These are phyloP conservation scores for Anableps anableps DNA, from an alignment of 2,797 vertebrate genomes.

Conservation along the genomic window DNA sequence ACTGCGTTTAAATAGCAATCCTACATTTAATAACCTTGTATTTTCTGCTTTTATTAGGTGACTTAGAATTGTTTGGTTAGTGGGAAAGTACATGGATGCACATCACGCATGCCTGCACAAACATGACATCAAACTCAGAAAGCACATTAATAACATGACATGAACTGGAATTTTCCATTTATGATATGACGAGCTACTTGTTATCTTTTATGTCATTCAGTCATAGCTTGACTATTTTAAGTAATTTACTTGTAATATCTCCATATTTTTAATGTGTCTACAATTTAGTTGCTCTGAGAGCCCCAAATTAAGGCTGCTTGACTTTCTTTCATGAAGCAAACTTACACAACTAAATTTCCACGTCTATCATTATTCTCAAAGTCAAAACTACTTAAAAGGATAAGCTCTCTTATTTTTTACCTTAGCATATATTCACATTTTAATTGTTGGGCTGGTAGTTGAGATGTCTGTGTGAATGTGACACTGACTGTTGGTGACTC, in stretches of 20 bases:
- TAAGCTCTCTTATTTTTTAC: conserved; percentile 3
- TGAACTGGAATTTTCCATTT: neutral
- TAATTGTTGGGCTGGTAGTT: conserved; percentile 44
- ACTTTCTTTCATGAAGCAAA: conserved; percentile 4
- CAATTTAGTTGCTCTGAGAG: neutral
- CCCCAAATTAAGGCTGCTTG: neutral
- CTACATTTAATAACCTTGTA: neutral
- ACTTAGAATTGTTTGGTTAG: neutral
- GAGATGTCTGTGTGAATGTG: conserved; percentile 22
- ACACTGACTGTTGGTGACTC: conserved; percentile 52
- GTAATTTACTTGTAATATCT: neutral
- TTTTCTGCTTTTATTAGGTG: neutral
- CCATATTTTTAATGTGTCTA: neutral
- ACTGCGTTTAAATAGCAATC: neutral
- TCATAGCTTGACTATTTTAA: neutral
- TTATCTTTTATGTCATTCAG: neutral
- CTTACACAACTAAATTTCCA: conserved; percentile 17
- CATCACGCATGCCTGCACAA: no score
- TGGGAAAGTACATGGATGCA: neutral
- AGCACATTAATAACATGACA: neutral
- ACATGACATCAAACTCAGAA: neutral
- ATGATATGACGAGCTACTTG: no score
- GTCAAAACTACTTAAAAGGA: neutral
- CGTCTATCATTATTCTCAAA: conserved; percentile 56
- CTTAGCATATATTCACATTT: conserved; percentile 16